A percentile compares a stretch with the other conserved stretches of the same genome.
Conservation (phyloP, 2,113 vertebrate species). For the Carettochelys insculpta region DNA sequence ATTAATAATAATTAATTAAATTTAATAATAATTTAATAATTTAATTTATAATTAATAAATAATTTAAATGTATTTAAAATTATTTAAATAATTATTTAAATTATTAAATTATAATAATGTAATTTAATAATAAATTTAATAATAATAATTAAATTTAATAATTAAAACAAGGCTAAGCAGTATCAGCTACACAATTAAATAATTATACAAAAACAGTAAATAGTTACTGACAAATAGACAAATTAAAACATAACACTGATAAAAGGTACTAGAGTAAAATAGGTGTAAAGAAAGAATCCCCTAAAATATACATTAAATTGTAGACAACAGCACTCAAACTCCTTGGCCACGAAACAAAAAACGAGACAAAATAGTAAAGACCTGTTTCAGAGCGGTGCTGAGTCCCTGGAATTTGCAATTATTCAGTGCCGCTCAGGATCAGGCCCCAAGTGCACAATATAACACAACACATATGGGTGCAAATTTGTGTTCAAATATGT, state of each 20-base stretch:
- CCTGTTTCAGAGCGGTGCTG: background rate
- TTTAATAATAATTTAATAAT: no score
- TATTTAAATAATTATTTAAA: no score
- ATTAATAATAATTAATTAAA: no score
- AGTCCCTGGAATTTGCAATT: background rate
- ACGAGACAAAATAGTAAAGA: slow-evolving; percentile 37
- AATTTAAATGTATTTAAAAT: no score
- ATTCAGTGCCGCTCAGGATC: background rate
- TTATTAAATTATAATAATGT: no score
- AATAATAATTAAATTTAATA: no score
- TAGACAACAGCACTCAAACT: slow-evolving; percentile 9
- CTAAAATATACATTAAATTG: background rate
- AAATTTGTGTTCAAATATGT: slow-evolving; percentile 61
- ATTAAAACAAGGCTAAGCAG: slow-evolving; percentile 33
- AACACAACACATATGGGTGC: slow-evolving; percentile 59
- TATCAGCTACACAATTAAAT: slow-evolving; percentile 47
- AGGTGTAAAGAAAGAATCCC: slow-evolving; percentile 39
- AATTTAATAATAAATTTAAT: no score
- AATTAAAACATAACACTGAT: slow-evolving; percentile 68
- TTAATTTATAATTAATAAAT: no score
- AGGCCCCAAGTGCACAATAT: background rate
- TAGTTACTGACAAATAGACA: slow-evolving; percentile 48
- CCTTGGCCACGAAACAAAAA: slow-evolving; percentile 34
- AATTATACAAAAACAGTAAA: slow-evolving; percentile 61
- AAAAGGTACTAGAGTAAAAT: slow-evolving; percentile 55